Base-by-base conservation (phyloP, 2,113 vertebrate genomes). In the Caranx ignobilis region DNA sequence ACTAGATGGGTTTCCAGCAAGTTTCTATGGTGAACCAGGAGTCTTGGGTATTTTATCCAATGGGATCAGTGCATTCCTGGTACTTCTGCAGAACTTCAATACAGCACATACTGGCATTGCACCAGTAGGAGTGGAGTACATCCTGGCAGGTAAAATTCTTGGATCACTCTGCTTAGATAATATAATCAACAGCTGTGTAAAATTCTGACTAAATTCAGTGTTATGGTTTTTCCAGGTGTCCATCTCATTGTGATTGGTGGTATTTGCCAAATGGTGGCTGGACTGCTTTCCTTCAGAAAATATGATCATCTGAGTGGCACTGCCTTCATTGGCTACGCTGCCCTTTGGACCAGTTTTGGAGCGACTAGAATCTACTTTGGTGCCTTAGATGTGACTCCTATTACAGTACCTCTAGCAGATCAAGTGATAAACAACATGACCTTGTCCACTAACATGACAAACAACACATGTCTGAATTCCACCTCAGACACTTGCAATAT, bases 11-110 rank as follows among this genome's bases (percentile, higher is more conserved):
- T 97, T 98, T n/a, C 95, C 97, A 0, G 96, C 97, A 2, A 95
- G 96, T 84, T 97, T 97, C 77, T 98, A 97, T 88, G 95, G 96
- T 0, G 97, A 97, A 61, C 97, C 97, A 0, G 96, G 95, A 0
- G 96, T 96, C 62, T 90, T 97, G 74, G 97, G 97, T 16, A 95
- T 97, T 81, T 83, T 97, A 0, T 93, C 96, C 1, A 97, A 97
- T 5, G 96, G 96, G 63, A 95, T 96, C 84, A 97, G 97, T 26
- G 96, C 97, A 32, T 96, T 97, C 89, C 94, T 97, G 0, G 95
- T 97, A 11, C 94, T 97, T 80, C 93, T 97, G 75, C 96, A 96
- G 78, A 97, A 97, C 90, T 94, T 97, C 37, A 10, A 93, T 15
- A 77, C 88, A 37, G 95, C 83, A 0, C 80, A 77, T 76, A 96